A percentile compares a stretch with the other conserved stretches of the same genome.
Evolutionary conservation across 1,140 invertebrate species (phyloP).

Genomic region (Araneus ventricosus): DNA sequence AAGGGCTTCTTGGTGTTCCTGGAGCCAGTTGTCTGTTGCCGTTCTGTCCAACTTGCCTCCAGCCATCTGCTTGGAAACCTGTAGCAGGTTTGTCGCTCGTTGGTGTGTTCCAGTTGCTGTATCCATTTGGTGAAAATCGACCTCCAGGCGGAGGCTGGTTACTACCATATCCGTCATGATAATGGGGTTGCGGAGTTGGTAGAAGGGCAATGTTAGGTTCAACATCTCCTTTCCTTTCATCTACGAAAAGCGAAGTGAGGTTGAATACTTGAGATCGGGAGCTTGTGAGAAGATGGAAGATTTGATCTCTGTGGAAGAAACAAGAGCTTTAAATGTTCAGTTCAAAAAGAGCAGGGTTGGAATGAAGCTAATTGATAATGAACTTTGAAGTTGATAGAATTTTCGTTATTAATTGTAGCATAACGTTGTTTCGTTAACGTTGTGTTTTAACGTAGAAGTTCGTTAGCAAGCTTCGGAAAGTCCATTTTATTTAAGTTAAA

Average conservation of each 20-base stretch:
- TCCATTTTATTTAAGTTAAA: no score
- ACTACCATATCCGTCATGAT: conserved; percentile 22
- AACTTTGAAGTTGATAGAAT: no score
- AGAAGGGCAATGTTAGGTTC: conserved; percentile 72
- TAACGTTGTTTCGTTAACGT: no score
- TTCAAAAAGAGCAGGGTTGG: no score
- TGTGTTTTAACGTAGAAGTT: no score
- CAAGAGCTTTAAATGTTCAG: neutral
- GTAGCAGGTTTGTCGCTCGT: conserved; percentile 38
- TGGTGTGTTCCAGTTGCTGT: conserved; percentile 50
- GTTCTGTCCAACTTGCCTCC: conserved; percentile 46
- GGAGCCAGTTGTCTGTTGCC: neutral
- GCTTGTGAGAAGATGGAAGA: conserved; percentile 68
- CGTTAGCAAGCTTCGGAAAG: no score
- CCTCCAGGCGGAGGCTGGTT: conserved; percentile 16
- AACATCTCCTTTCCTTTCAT: conserved; percentile 74
- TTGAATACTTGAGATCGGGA: conserved; percentile 73
- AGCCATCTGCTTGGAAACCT: conserved; percentile 7
- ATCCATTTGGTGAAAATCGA: conserved; percentile 47
- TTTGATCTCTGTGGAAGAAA: conserved; percentile 67
- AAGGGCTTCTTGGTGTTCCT: neutral
- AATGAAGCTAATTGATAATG: no score
- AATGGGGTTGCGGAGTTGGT: conserved; percentile 54
- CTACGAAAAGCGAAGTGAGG: conserved; percentile 75
- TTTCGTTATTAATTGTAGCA: no score